A percentile compares a stretch with the other conserved stretches of the same genome.
phyloP scores from a whole-genome alignment of 2,888 invertebrate genomes.

The Helicoverpa assulta region DNA sequence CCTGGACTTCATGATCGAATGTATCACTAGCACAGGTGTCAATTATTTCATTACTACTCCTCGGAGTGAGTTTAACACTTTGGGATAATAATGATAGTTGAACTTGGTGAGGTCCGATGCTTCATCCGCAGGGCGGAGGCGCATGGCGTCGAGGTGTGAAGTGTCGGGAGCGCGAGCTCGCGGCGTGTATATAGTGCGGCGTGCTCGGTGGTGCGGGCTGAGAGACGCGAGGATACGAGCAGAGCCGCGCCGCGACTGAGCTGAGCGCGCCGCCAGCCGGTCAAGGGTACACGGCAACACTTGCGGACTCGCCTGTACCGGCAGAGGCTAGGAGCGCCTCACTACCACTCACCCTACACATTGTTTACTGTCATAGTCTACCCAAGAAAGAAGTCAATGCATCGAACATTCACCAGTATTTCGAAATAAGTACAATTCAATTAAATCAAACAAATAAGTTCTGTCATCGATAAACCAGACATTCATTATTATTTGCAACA shows the following conservation, averaged over 20 bases:
- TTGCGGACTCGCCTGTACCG: constrained; percentile 65
- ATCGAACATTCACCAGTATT: constrained; percentile 6
- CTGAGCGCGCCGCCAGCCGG: constrained; percentile 79
- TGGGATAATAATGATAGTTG: constrained; percentile 35
- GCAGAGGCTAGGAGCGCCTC: constrained; percentile 32
- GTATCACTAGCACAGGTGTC: constrained; percentile 70
- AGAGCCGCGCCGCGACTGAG: constrained; percentile 84
- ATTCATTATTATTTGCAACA: neutral
- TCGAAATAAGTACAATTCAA: neutral
- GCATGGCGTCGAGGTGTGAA: constrained; percentile 74
- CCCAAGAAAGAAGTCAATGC: constrained; percentile 7
- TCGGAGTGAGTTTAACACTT: constrained; percentile 47
- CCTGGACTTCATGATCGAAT: constrained; percentile 77
- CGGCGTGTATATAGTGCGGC: constrained; percentile 68
- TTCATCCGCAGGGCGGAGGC: constrained; percentile 66
- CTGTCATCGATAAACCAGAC: constrained; percentile 7
- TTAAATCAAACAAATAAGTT: constrained; percentile 4
- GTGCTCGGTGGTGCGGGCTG: constrained; percentile 46
- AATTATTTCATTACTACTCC: constrained; percentile 63
- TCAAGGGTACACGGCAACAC: constrained; percentile 79
- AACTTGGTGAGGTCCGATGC: constrained; percentile 34
- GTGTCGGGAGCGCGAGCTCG: constrained; percentile 64
- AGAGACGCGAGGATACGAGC: constrained; percentile 80
- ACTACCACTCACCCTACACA: constrained; percentile 20
- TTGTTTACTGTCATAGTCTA: constrained; percentile 18